Percentiles rank a stretch among this genome's conserved stretches.
Conservation (phyloP, 2,797 vertebrate genomes). For the Sebastes elongatus region DNA sequence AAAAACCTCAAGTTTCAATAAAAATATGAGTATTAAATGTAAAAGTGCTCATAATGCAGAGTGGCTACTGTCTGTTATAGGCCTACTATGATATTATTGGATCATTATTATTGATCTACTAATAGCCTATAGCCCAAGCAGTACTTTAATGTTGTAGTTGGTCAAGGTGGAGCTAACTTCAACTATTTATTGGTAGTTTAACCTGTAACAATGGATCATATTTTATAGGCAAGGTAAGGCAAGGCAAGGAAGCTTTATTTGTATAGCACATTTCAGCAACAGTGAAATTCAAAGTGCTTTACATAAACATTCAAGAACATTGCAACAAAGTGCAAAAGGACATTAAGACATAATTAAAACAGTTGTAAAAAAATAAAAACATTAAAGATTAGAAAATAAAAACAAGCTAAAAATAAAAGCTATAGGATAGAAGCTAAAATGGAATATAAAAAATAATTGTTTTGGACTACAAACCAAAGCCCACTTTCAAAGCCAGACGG, state of each 20-base stretch:
- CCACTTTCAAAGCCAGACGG: not conserved
- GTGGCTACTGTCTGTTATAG: no score
- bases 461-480: not conserved
- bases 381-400: no score
- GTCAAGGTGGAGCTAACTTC: not conserved
- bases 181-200: not conserved
- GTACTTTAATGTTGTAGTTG: not conserved
- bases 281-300: no score
- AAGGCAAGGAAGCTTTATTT: no score
- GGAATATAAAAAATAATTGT: not conserved
- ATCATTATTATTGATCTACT: not conserved
- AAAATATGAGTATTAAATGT: not conserved
- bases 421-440: no score
- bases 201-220: not conserved
- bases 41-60: not conserved
- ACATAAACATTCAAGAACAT: no score
- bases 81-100: not conserved
- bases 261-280: no score
- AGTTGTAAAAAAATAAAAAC: no score
- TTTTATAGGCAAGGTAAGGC: no score
- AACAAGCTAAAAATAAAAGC: no score
- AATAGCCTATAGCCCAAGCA: not conserved
- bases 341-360: no score
- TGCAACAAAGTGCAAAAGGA: no score
- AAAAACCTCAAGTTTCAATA: not conserved